Conservation (phyloP, 2,797 vertebrate species). For the Rhynchotus rufescens region DNA sequence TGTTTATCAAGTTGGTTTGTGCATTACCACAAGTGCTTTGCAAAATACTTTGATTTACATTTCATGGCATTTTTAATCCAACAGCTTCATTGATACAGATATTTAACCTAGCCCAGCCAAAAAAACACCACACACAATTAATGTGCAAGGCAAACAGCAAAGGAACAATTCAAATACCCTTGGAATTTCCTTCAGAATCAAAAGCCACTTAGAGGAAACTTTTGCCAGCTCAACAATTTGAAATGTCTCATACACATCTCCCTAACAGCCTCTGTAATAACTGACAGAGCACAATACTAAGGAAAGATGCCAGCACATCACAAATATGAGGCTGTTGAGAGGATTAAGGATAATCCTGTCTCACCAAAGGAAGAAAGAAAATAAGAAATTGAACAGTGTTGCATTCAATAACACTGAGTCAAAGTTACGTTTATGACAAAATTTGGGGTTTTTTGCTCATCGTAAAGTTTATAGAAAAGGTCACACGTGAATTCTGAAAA, state of each 20-base stretch:
- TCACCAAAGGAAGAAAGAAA: slow-evolving; percentile 40
- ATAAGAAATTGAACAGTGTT: slow-evolving; percentile 26
- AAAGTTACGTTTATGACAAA: slow-evolving; percentile 8
- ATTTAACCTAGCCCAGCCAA: neutral
- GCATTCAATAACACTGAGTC: neutral
- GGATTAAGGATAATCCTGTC: slow-evolving; percentile 64
- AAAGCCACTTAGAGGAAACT: slow-evolving; percentile 60
- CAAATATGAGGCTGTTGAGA: slow-evolving; percentile 49
- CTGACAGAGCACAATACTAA: slow-evolving; percentile 25
- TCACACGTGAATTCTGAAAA: slow-evolving; percentile 46
- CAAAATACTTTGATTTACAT: slow-evolving; percentile 16
- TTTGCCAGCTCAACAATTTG: slow-evolving; percentile 55
- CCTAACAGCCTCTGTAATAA: slow-evolving; percentile 47
- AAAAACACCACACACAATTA: slow-evolving; percentile 10
- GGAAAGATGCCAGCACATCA: slow-evolving; percentile 54
- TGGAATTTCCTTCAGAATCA: slow-evolving; percentile 46
- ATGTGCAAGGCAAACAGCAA: slow-evolving; percentile 25
- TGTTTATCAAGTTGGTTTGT: neutral
- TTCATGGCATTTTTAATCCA: slow-evolving; percentile 39
- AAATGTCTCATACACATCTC: slow-evolving; percentile 23
- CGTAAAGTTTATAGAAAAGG: slow-evolving; percentile 9
- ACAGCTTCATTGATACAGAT: slow-evolving; percentile 6
- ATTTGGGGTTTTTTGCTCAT: neutral
- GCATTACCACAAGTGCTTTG: slow-evolving; percentile 14
- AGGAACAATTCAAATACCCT: slow-evolving; percentile 10